phyloP scores from a whole-genome alignment of 2,797 vertebrate genomes.

The Melanogrammus aeglefinus region DNA sequence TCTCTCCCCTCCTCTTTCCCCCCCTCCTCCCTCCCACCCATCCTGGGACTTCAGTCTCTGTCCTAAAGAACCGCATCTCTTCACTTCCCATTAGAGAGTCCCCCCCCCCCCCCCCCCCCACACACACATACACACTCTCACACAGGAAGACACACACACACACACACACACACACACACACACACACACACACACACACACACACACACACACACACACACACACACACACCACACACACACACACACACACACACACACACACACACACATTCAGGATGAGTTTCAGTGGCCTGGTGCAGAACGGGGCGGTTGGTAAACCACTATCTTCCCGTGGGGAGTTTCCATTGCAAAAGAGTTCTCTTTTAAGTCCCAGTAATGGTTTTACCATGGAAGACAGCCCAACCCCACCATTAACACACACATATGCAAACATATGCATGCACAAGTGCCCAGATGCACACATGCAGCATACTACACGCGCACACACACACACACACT shows the following conservation, averaged over 20 bases:
- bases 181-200: conserved; percentile 32
- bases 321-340: conserved; percentile 54
- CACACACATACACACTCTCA: too few species aligned
- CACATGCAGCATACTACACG: not conserved
- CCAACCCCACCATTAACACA: not conserved
- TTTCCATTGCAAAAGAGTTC: conserved; percentile 43
- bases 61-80: conserved; percentile 46
- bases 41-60: conserved; percentile 46
- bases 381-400: conserved; percentile 16
- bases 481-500: not conserved
- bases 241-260: conserved; percentile 26
- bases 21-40: not conserved
- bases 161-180: conserved; percentile 36
- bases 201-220: conserved; percentile 37
- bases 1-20: too few species aligned
- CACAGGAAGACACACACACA: not conserved
- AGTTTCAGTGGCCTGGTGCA: conserved; percentile 30
- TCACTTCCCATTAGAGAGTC: conserved; percentile 50
- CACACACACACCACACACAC: conserved; percentile 20
- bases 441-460: not conserved
- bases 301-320: conserved; percentile 49
- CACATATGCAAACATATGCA: conserved; percentile 4
- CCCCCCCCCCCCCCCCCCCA: too few species aligned
- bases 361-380: conserved; percentile 48
- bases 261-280: conserved; percentile 38